These are phyloP conservation scores for Oryzias javanicus DNA, from an alignment of 2,113 vertebrate genomes.

Conservation along the genomic window DNA sequence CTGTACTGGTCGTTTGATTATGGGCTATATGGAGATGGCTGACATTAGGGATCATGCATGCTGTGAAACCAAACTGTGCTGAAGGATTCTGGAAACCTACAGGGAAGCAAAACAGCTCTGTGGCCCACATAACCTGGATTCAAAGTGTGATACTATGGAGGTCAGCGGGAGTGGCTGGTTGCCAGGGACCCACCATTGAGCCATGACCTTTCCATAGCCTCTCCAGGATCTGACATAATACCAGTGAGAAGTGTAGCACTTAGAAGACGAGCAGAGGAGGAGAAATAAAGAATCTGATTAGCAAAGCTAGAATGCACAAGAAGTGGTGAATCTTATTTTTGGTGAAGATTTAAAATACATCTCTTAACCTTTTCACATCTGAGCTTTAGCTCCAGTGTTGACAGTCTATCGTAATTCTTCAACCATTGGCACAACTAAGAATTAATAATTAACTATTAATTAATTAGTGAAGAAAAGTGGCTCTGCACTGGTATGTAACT, in stretches of 20 bases:
- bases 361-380: too few species aligned
- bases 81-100: constrained; percentile 22
- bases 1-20: constrained; percentile 49
- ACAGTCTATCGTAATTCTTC: too few species aligned
- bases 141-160: constrained; percentile 27
- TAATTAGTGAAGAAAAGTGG: too few species aligned
- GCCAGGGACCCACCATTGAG: constrained; percentile 43
- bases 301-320: constrained; percentile 4
- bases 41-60: constrained; percentile 58
- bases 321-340: neutral
- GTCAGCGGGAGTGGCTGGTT: constrained; percentile 35
- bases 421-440: too few species aligned
- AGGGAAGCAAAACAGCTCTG: constrained; percentile 28
- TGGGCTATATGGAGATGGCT: constrained; percentile 56
- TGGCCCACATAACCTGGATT: constrained; percentile 14
- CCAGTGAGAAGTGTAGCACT: constrained; percentile 18
- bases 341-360: neutral
- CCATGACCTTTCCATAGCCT: constrained; percentile 60
- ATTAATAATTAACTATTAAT: too few species aligned
- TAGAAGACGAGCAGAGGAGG: constrained; percentile 13
- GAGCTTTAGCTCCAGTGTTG: too few species aligned
- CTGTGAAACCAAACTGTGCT: constrained; percentile 58
- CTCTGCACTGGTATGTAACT: too few species aligned
- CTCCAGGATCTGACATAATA: constrained; percentile 24
- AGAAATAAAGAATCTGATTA: neutral